These are phyloP conservation scores for Drosophila santomea DNA, from an alignment of 1,140 invertebrate species.

Conservation along the genomic window DNA sequence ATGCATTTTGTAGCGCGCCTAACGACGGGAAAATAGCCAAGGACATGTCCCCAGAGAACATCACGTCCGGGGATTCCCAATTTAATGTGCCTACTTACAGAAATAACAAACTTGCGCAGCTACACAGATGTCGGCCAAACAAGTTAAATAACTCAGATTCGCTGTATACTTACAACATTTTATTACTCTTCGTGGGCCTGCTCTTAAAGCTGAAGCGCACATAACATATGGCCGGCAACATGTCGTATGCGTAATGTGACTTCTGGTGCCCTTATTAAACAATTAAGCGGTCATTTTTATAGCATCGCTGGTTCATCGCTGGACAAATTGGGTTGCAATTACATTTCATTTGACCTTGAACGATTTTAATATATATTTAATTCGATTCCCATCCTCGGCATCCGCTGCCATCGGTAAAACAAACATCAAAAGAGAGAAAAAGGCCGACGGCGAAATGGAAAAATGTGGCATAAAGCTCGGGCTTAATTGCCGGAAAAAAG, in stretches of 20 bases:
- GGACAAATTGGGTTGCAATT: slow-evolving; percentile 55
- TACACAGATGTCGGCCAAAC: slow-evolving; percentile 10
- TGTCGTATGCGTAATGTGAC: slow-evolving; percentile 54
- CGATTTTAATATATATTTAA: slow-evolving; percentile 35
- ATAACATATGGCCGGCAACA: slow-evolving; percentile 23
- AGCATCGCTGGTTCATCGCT: slow-evolving; percentile 12
- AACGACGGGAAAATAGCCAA: slow-evolving; percentile 59
- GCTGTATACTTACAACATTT: slow-evolving; percentile 18
- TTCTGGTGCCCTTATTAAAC: slow-evolving; percentile 31
- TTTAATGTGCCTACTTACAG: slow-evolving; percentile 49
- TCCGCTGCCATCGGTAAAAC: slow-evolving; percentile 16
- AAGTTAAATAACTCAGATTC: slow-evolving; percentile 6
- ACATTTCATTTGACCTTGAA: slow-evolving; percentile 32
- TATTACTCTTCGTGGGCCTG: slow-evolving; percentile 44
- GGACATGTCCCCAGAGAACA: slow-evolving; percentile 40
- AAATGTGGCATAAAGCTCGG: slow-evolving; percentile 42
- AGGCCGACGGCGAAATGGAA: slow-evolving; percentile 18
- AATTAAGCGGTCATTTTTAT: slow-evolving; percentile 55
- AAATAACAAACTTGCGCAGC: slow-evolving; percentile 1
- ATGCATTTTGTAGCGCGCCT: slow-evolving; percentile 70
- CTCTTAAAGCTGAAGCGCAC: slow-evolving; percentile 24
- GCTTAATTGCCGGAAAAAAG: slow-evolving; percentile 51
- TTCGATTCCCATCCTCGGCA: slow-evolving; percentile 12
- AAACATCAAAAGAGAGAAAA: slow-evolving; percentile 39
- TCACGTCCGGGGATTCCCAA: slow-evolving; percentile 66